A percentile compares a stretch with the other conserved stretches of the same genome.
Conservation (phyloP, 2,888 invertebrate species). For the Chrysodeixis includens region DNA sequence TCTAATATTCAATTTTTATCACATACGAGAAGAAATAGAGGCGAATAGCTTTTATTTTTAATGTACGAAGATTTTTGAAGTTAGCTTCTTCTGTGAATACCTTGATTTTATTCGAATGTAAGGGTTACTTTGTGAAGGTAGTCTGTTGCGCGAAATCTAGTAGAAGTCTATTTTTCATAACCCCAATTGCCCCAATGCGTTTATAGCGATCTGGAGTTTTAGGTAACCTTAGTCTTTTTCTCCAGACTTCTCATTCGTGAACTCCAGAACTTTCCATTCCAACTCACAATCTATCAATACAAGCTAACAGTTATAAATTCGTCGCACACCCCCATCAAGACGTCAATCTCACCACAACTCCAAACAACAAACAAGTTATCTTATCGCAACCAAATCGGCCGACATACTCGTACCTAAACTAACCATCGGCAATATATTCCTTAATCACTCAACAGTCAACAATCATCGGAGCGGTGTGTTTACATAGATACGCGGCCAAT, state of each 20-base stretch:
- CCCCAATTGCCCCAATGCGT: no score
- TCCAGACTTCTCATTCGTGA: no score
- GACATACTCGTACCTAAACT: slow-evolving; percentile 28
- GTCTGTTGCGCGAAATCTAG: no score
- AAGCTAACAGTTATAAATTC: background rate
- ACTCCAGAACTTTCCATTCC: no score
- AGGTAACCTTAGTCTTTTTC: no score
- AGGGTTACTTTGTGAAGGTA: no score
- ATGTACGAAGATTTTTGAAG: no score
- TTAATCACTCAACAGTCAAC: slow-evolving; percentile 60
- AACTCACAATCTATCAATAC: no score
- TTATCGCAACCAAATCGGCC: slow-evolving; percentile 20
- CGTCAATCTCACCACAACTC: slow-evolving; percentile 4
- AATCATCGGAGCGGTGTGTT: slow-evolving; percentile 50
- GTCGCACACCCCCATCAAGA: background rate
- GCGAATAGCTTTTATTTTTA: slow-evolving; percentile 20
- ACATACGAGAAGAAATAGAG: slow-evolving; percentile 34
- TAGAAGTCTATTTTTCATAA: no score
- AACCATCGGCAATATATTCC: slow-evolving; percentile 31
- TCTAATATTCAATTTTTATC: slow-evolving; percentile 59
- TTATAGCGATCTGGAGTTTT: no score
- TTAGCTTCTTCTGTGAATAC: no score
- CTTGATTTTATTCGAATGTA: no score
- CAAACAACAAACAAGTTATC: slow-evolving; percentile 7
- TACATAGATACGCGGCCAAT: slow-evolving; percentile 63